Evolutionary conservation across 92 coral and sea anemone species (phyloP).

Genomic region (Umimayanthus chanpuru): DNA sequence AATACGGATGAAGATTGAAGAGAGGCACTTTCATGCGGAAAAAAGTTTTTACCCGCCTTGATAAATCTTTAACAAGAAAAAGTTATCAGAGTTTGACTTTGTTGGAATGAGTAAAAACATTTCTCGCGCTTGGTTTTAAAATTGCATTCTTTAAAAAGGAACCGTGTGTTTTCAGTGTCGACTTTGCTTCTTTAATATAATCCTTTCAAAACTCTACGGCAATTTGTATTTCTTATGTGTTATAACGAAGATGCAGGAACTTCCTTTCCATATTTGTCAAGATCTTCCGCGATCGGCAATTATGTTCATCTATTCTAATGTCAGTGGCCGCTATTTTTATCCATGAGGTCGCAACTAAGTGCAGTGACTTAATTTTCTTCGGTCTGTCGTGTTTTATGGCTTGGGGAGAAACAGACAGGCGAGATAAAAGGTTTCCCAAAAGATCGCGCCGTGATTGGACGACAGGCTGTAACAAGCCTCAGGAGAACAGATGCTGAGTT

Average conservation of each 20-base stretch:
- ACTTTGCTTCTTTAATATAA: not conserved
- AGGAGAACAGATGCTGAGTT: slow-evolving; percentile 29
- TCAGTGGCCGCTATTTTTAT: slow-evolving; percentile 56
- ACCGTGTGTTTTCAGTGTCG: not conserved
- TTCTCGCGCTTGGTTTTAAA: not conserved
- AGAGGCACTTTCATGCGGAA: not conserved
- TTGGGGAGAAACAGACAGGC: not conserved
- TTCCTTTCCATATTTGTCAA: not conserved
- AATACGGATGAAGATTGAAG: not conserved
- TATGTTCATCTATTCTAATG: not conserved
- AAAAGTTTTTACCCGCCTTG: not conserved
- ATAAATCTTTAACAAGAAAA: not conserved
- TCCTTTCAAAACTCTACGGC: not conserved
- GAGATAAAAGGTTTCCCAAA: not conserved
- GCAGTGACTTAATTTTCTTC: slow-evolving; percentile 69
- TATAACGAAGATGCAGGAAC: not conserved
- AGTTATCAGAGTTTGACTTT: not conserved
- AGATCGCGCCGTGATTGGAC: slow-evolving; percentile 59
- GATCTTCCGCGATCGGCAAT: not conserved
- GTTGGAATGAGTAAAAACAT: not conserved
- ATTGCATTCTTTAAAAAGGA: not conserved
- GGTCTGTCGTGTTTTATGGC: slow-evolving; percentile 28
- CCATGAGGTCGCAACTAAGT: slow-evolving; percentile 57
- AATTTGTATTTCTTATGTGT: not conserved
- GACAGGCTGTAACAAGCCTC: slow-evolving; percentile 16